Evolutionary conservation across 2,888 invertebrate genomes (phyloP), one percentile per base, ranked within the genome.

Genomic region (Augochlorella aurata): DNA sequence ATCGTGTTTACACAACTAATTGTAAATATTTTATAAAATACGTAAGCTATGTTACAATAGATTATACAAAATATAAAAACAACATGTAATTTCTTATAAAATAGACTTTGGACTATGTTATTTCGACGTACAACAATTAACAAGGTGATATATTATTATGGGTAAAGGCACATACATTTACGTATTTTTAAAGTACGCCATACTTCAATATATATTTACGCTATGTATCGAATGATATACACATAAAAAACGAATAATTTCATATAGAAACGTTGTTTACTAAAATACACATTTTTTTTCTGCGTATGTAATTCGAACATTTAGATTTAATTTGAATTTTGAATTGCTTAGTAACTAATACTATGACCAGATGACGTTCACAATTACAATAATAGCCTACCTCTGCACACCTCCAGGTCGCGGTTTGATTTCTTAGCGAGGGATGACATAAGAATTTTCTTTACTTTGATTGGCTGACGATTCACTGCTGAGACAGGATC

Each of bases 1-100:
- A 10, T 54, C 47, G 29, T n/a, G 7, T 14, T 1, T n/a, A 24
- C 5, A 49, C 49, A 2, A 3, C 61, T 72, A 24, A 68, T 0
- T 45, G 38, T 38, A 38, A 38, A 68, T 38, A 24, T 8, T 52
- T 38, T 12, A 71, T 8, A 69, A 73, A 79, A 63, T 66, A 44
- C 4, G 4, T 18, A 58, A 79, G 3, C 24, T 45, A 16, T n/a
- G 38, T 9, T 24, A 24, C 12, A 61, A 18, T 68, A 44, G 12
- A 29, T 72, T 9, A 29, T 16, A 10, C 5, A 2, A 12, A 47
- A 29, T 38, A 44, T 14, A 58, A 54, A 1, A 71, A 18, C 54
- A 58, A 44, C 61, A 61, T 61, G 9, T 63, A 63, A 38, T 18
- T 18, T n/a, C 9, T 44, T 44, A n/a, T 44, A 65, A 44, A 65